Evolutionary conservation across 2,888 invertebrate species (phyloP).

Genomic region (Torymus texanus): DNA sequence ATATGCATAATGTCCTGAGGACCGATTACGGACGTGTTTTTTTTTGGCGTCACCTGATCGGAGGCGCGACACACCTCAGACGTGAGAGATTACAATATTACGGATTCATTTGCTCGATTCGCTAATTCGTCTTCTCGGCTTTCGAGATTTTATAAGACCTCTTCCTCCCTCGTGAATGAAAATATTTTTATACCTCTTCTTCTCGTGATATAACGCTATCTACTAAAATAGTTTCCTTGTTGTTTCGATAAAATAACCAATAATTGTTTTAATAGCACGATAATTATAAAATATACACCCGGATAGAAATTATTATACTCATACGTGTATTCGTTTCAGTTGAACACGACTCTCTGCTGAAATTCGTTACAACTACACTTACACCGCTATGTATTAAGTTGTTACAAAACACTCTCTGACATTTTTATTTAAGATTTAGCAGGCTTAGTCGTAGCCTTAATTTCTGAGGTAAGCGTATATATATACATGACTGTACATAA

Average conservation of each 20-base stretch:
- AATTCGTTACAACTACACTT: no score
- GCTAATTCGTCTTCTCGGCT: slow-evolving; percentile 10
- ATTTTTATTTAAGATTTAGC: neutral
- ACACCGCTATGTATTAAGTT: neutral
- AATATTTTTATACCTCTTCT: no score
- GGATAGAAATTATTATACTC: no score
- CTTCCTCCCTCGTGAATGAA: neutral
- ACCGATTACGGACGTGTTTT: slow-evolving; percentile 27
- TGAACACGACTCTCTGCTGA: no score
- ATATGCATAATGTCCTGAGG: slow-evolving; percentile 22
- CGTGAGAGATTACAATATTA: slow-evolving; percentile 19
- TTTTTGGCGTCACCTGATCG: neutral
- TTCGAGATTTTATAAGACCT: slow-evolving; percentile 4
- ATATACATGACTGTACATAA: slow-evolving; percentile 14
- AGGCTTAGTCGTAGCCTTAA: neutral
- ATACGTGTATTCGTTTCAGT: no score
- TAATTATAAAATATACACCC: no score
- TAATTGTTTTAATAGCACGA: no score
- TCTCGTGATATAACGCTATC: no score
- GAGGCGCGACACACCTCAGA: slow-evolving; percentile 22
- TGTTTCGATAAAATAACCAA: no score
- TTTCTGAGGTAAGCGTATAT: neutral
- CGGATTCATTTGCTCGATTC: slow-evolving; percentile 2
- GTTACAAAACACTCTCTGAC: no score
- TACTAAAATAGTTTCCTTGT: no score